Conservation (phyloP, 2,888 invertebrate species). For the Orthosia gracilis region DNA sequence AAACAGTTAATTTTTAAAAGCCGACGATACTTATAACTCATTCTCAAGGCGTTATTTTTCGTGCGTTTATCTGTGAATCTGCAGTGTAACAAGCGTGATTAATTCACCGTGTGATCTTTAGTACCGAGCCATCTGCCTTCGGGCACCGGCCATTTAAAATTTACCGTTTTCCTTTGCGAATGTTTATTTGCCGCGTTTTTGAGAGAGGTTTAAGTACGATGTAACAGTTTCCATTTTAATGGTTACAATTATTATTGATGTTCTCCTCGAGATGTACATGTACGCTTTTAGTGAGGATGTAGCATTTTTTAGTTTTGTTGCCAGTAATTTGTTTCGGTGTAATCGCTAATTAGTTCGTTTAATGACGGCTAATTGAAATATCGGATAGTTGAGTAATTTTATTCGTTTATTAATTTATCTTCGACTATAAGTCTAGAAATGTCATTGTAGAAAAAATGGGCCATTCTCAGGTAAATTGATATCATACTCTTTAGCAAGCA, state of each 20-base stretch:
- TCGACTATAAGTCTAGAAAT: conserved; percentile 29
- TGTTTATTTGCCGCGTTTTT: conserved; percentile 68
- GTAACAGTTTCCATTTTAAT: conserved; percentile 66
- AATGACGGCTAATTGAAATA: conserved; percentile 50
- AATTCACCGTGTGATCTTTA: conserved; percentile 78
- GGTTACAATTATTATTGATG: conserved; percentile 67
- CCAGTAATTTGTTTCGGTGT: conserved; percentile 39
- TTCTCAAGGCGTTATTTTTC: conserved; percentile 84
- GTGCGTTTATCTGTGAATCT: conserved; percentile 86
- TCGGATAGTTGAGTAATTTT: conserved; percentile 42
- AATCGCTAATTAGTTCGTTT: conserved; percentile 56
- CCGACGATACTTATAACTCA: conserved; percentile 79
- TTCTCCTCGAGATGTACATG: conserved; percentile 19
- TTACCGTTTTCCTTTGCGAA: conserved; percentile 79
- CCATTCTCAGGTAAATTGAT: conserved; percentile 4
- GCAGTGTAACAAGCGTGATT: conserved; percentile 86
- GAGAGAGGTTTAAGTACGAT: conserved; percentile 61
- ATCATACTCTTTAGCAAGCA: background rate
- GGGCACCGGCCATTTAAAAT: conserved; percentile 78
- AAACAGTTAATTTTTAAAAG: conserved; percentile 83
- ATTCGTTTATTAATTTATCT: conserved; percentile 33
- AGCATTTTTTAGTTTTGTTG: conserved; percentile 39
- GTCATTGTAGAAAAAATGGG: conserved; percentile 7
- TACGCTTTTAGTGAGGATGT: conserved; percentile 49
- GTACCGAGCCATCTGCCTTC: conserved; percentile 79